Conservation (phyloP, 1,140 invertebrate genomes). For the Drosophila pachea region DNA sequence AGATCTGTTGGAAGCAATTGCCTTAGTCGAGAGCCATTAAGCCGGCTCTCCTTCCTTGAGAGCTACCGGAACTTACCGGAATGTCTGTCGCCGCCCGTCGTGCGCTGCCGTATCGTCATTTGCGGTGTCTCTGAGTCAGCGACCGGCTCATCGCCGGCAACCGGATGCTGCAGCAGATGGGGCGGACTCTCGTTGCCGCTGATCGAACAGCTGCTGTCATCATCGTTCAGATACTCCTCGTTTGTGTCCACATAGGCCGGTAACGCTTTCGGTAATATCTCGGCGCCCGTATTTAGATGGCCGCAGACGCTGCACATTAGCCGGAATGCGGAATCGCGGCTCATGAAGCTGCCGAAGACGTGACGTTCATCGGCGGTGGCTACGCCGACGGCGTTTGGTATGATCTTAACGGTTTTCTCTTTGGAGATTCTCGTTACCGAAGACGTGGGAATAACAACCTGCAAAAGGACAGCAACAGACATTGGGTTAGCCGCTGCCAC, state of each 20-base stretch:
- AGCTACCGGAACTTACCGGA: slow-evolving; percentile 36
- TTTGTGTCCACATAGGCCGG: slow-evolving; percentile 53
- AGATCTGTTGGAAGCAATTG: slow-evolving; percentile 14
- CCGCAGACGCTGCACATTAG: slow-evolving; percentile 89
- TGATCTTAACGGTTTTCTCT: slow-evolving; percentile 93
- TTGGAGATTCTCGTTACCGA: slow-evolving; percentile 92
- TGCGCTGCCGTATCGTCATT: slow-evolving; percentile 24
- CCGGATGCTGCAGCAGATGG: slow-evolving; percentile 23
- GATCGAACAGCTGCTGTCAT: slow-evolving; percentile 69
- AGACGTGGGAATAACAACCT: slow-evolving; percentile 89
- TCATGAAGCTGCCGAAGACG: slow-evolving; percentile 93
- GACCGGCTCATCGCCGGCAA: background rate
- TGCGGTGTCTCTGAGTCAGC: slow-evolving; percentile 29
- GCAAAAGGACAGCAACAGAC: slow-evolving; percentile 34
- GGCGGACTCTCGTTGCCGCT: slow-evolving; percentile 73
- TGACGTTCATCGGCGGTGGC: slow-evolving; percentile 90
- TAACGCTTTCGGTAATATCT: slow-evolving; percentile 54
- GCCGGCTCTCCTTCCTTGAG: background rate
- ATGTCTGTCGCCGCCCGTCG: slow-evolving; percentile 38
- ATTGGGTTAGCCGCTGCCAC: background rate
- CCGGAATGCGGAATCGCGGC: slow-evolving; percentile 91
- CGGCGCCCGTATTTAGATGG: slow-evolving; percentile 32
- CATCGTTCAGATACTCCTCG: slow-evolving; percentile 65
- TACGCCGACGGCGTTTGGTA: slow-evolving; percentile 94
- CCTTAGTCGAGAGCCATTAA: background rate